phyloP scores from a whole-genome alignment of 2,888 invertebrate species.

The Mythimna albipuncta region DNA sequence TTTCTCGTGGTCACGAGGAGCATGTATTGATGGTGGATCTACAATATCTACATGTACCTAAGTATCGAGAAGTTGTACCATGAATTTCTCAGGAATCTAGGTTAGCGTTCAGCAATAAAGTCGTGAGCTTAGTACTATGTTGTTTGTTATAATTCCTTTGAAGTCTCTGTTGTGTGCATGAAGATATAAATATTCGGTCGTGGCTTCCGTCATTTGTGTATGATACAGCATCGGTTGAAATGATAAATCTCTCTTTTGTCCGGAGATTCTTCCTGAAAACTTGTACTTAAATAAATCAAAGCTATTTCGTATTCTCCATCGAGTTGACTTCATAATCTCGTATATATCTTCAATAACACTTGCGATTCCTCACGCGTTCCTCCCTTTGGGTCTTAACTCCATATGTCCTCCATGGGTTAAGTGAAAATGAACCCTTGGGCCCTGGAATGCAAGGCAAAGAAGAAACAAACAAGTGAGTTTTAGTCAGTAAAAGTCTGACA shows the following conservation, averaged over 20 bases:
- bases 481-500: too few relatives aligned
- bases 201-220: slow-evolving; percentile 39
- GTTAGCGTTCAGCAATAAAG: slow-evolving; percentile 36
- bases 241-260: slow-evolving; percentile 7
- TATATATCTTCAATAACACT: too few relatives aligned
- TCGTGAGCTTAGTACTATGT: slow-evolving; percentile 29
- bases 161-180: slow-evolving; percentile 29
- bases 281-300: too few relatives aligned
- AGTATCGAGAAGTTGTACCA: slow-evolving; percentile 21
- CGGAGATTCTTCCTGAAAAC: too few relatives aligned
- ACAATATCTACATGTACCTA: slow-evolving; percentile 31
- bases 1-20: slow-evolving; percentile 51
- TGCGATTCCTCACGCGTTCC: neutral
- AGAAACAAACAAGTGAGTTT: too few relatives aligned
- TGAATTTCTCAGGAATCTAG: slow-evolving; percentile 34
- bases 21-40: slow-evolving; percentile 38
- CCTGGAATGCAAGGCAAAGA: too few relatives aligned
- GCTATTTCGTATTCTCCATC: too few relatives aligned
- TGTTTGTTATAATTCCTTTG: slow-evolving; percentile 39
- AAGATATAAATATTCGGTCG: slow-evolving; percentile 46
- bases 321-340: too few relatives aligned
- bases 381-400: neutral
- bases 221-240: slow-evolving; percentile 2
- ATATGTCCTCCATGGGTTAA: neutral
- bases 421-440: too few relatives aligned